A percentile compares a stretch with the other conserved stretches of the same genome.
phyloP scores from a whole-genome alignment of 2,113 vertebrate genomes.

The Myotis yumanensis region DNA sequence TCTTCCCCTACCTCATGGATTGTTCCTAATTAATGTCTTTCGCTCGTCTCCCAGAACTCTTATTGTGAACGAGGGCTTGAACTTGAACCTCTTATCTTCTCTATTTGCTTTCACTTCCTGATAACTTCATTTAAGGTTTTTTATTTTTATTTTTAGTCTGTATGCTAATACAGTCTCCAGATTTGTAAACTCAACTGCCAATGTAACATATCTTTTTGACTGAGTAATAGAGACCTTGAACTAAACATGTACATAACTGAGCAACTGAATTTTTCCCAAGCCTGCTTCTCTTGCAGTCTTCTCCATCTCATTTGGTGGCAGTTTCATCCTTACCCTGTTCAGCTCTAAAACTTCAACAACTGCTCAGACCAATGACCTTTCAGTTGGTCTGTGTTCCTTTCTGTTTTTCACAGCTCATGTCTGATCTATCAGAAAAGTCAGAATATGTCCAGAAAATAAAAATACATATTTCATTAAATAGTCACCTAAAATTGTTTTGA shows the following conservation, averaged over 20 bases:
- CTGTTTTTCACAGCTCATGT: background rate
- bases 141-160: background rate
- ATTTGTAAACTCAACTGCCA: background rate
- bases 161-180: background rate
- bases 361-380: background rate
- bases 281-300: background rate
- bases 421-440: background rate
- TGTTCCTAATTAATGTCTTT: background rate
- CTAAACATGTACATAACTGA: background rate
- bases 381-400: background rate
- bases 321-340: background rate
- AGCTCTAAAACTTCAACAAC: background rate
- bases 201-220: background rate
- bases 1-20: background rate
- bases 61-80: background rate
- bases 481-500: background rate
- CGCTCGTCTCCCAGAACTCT: background rate
- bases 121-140: background rate
- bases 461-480: conserved; percentile 19
- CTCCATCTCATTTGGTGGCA: background rate
- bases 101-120: background rate
- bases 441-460: background rate
- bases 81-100: background rate
- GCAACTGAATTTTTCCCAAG: background rate
- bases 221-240: background rate